phyloP scores from a whole-genome alignment of 2,888 invertebrate genomes.

The Sclerodermus sp. region DNA sequence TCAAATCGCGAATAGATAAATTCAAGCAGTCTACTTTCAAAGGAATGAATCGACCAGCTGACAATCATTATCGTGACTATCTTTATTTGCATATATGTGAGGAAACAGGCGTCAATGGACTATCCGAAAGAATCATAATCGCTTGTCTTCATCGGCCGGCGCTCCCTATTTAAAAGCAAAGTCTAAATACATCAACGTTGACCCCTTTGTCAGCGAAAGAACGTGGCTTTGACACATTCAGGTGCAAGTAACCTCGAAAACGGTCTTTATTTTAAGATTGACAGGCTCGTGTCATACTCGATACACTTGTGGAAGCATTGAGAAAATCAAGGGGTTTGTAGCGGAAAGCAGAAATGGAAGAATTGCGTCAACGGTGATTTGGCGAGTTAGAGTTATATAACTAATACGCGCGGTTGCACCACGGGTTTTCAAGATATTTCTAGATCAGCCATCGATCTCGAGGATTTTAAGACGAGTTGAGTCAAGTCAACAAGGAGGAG shows the following conservation, averaged over 20 bases:
- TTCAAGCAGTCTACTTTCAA: too few species aligned
- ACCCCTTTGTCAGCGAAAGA: neutral
- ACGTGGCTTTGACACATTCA: too few species aligned
- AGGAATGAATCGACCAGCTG: too few species aligned
- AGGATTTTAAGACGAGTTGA: neutral
- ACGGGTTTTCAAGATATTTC: slow-evolving; percentile 37
- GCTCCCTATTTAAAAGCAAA: slow-evolving; percentile 2
- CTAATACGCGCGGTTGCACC: slow-evolving; percentile 26
- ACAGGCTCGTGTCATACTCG: slow-evolving; percentile 5
- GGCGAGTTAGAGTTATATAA: slow-evolving; percentile 23
- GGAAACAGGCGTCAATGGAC: neutral
- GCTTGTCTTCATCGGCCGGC: neutral
- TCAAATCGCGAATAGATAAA: too few species aligned
- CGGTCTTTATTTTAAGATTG: slow-evolving; percentile 20
- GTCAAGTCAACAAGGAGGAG: too few species aligned
- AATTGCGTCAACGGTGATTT: neutral
- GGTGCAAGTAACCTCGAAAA: too few species aligned
- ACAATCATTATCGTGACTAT: too few species aligned
- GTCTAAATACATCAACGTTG: neutral
- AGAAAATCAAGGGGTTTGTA: neutral
- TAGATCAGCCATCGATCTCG: slow-evolving; percentile 19
- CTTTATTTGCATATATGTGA: neutral
- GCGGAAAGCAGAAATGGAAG: neutral
- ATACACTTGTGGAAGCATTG: neutral
- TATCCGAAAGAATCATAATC: slow-evolving; percentile 1